phyloP scores from a whole-genome alignment of 2,888 invertebrate species.

The Lysandra coridon region DNA sequence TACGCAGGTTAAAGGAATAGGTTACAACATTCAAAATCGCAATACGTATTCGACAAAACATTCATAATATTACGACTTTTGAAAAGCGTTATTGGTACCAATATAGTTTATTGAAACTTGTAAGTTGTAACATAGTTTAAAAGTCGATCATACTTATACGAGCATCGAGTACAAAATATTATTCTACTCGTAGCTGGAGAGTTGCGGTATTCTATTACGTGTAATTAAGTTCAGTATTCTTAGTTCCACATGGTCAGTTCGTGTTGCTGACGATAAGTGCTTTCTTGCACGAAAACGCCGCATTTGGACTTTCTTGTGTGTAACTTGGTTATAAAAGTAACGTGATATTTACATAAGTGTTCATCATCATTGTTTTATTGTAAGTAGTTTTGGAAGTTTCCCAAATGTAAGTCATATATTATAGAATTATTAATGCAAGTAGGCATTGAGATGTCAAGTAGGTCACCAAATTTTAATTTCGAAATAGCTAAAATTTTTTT shows the following conservation, averaged over 20 bases:
- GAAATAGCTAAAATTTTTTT: too few species aligned
- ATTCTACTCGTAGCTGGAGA: slow-evolving; percentile 28
- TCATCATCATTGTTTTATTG: neutral
- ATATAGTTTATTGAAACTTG: neutral
- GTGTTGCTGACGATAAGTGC: slow-evolving; percentile 45
- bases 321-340: slow-evolving; percentile 22
- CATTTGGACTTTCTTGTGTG: slow-evolving; percentile 43
- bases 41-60: too few species aligned
- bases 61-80: neutral
- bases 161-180: neutral
- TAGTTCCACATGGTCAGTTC: slow-evolving; percentile 45
- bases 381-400: too few species aligned
- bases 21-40: too few species aligned
- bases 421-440: too few species aligned
- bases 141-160: slow-evolving; percentile 2
- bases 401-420: too few species aligned
- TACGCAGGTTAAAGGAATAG: too few species aligned
- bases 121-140: neutral
- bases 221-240: slow-evolving; percentile 44
- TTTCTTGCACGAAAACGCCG: slow-evolving; percentile 46
- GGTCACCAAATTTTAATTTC: too few species aligned
- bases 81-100: neutral
- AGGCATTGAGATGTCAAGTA: too few species aligned
- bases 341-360: slow-evolving; percentile 15
- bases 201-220: slow-evolving; percentile 41